These are phyloP conservation scores for Acanthurus tractus DNA, from an alignment of 2,797 vertebrate genomes.

Conservation along the genomic window DNA sequence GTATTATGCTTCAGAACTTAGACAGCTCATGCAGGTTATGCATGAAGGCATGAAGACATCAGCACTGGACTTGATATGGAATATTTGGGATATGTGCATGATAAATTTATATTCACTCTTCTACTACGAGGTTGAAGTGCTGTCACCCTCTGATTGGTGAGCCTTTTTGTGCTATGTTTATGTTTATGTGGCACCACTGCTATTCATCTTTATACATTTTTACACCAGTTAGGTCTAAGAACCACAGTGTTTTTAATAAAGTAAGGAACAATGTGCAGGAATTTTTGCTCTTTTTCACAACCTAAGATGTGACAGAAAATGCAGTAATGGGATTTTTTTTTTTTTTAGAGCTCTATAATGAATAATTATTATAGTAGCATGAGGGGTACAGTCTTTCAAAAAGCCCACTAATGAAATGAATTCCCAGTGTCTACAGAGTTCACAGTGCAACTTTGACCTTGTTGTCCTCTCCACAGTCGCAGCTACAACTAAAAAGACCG, in stretches of 20 bases:
- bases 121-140: too few relatives aligned
- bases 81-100: not conserved
- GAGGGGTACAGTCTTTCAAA: constrained; percentile 22
- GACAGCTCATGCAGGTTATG: not conserved
- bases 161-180: too few relatives aligned
- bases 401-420: constrained; percentile 57
- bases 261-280: not conserved
- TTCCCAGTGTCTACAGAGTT: constrained; percentile 48
- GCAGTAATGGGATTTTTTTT: not conserved
- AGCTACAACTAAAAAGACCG: constrained; percentile 52
- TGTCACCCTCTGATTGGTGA: not conserved
- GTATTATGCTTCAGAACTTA: not conserved
- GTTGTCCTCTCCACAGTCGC: constrained; percentile 57
- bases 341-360: not conserved
- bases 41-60: not conserved
- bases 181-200: too few relatives aligned
- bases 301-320: not conserved
- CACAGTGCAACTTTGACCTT: constrained; percentile 55
- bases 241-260: not conserved
- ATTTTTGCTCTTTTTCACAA: not conserved
- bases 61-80: not conserved
- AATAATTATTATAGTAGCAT: constrained; percentile 18
- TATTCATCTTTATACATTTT: not conserved
- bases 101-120: not conserved
- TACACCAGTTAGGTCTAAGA: not conserved